phyloP scores from a whole-genome alignment of 2,888 invertebrate species.

The Cataglyphis albicans region DNA sequence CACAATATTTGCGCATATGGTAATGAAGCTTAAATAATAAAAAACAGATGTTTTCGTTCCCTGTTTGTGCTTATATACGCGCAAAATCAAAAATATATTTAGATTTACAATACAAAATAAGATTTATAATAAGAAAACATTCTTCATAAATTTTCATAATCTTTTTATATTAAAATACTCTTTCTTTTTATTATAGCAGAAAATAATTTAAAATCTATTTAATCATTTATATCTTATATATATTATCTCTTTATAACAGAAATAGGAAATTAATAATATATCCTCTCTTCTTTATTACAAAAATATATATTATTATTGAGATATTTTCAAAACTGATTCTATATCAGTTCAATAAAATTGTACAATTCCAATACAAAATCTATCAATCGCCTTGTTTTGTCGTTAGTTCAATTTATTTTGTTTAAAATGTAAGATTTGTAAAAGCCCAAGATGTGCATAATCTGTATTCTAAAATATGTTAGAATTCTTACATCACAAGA shows the following conservation, averaged over 20 bases:
- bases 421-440: background rate
- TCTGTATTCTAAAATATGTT: slow-evolving; percentile 6
- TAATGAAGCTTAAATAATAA: background rate
- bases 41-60: background rate
- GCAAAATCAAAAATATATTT: background rate
- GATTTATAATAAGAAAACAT: background rate
- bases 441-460: background rate
- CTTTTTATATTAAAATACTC: background rate
- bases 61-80: background rate
- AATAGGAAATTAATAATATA: slow-evolving; percentile 11
- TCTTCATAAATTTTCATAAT: background rate
- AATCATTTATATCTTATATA: slow-evolving; percentile 7
- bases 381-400: background rate
- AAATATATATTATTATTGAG: background rate
- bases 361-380: background rate
- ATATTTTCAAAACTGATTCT: background rate
- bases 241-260: slow-evolving; percentile 32
- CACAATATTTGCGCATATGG: background rate
- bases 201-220: slow-evolving; percentile 18
- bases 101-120: background rate
- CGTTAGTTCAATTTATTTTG: background rate
- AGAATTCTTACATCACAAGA: slow-evolving; percentile 51
- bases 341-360: background rate
- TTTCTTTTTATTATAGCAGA: background rate
- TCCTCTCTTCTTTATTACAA: slow-evolving; percentile 15